Evolutionary conservation across 1,140 invertebrate genomes (phyloP).

Genomic region (Brachionus asplanchnoidis): DNA sequence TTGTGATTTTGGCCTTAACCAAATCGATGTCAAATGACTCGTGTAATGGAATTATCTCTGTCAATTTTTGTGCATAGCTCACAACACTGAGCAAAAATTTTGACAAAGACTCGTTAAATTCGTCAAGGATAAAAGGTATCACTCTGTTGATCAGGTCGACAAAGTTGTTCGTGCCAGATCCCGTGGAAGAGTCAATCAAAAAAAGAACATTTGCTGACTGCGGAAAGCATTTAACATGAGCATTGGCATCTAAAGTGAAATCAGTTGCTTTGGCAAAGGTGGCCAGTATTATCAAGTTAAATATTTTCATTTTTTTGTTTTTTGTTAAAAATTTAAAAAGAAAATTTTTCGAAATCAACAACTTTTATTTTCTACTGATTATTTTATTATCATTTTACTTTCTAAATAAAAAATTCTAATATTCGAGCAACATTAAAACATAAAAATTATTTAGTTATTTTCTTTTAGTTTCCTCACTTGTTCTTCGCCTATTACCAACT

Average conservation of each 20-base stretch:
- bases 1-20: neutral
- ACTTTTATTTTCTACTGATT: neutral
- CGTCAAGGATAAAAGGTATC: neutral
- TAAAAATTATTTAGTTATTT: neutral
- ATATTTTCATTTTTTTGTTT: neutral
- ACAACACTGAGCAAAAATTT: neutral
- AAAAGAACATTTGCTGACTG: neutral
- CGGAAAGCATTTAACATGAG: neutral
- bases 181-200: neutral
- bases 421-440: neutral
- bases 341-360: neutral
- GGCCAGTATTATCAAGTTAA: neutral
- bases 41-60: neutral
- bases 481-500: constrained; percentile 42
- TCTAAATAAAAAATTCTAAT: neutral
- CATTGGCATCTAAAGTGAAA: neutral
- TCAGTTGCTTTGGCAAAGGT: neutral
- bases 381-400: neutral
- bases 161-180: neutral
- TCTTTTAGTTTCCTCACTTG: constrained; percentile 36
- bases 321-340: neutral
- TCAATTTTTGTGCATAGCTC: neutral
- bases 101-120: neutral
- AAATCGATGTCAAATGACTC: neutral
- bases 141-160: neutral